These are phyloP conservation scores for Argyrosomus regius DNA, from an alignment of 2,797 vertebrate species.

Conservation along the genomic window DNA sequence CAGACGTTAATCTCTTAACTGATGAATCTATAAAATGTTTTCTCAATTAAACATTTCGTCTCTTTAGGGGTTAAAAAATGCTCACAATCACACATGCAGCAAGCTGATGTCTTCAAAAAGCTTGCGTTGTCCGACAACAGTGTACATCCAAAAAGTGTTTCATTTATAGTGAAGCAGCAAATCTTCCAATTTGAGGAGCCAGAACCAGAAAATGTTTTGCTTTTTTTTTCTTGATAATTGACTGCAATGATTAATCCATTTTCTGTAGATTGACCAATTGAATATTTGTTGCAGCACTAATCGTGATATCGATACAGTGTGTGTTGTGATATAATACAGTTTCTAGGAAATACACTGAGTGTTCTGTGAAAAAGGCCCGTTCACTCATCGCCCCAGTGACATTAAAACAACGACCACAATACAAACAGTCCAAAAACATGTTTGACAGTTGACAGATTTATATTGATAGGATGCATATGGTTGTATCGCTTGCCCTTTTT, in stretches of 20 bases:
- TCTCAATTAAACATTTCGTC: too few relatives aligned
- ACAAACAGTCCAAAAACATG: too few relatives aligned
- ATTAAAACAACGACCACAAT: too few relatives aligned
- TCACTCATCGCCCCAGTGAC: too few relatives aligned
- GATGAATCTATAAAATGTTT: too few relatives aligned
- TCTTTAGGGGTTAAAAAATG: too few relatives aligned
- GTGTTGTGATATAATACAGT: neutral
- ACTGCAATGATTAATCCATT: neutral
- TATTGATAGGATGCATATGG: neutral
- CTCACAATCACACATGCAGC: too few relatives aligned
- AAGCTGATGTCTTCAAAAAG: too few relatives aligned
- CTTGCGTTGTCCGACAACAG: too few relatives aligned
- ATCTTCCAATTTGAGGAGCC: neutral
- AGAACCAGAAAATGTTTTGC: neutral
- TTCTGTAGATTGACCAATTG: neutral
- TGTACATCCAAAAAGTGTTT: too few relatives aligned
- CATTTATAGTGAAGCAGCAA: neutral
- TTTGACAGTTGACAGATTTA: neutral
- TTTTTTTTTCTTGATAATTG: neutral
- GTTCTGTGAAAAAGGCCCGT: too few relatives aligned
- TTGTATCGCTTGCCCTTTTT: too few relatives aligned
- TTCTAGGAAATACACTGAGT: neutral
- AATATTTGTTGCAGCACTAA: neutral
- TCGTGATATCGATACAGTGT: neutral
- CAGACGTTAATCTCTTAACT: neutral